Evolutionary conservation across 2,113 vertebrate species (phyloP).

Genomic region (Setophaga petechia): DNA sequence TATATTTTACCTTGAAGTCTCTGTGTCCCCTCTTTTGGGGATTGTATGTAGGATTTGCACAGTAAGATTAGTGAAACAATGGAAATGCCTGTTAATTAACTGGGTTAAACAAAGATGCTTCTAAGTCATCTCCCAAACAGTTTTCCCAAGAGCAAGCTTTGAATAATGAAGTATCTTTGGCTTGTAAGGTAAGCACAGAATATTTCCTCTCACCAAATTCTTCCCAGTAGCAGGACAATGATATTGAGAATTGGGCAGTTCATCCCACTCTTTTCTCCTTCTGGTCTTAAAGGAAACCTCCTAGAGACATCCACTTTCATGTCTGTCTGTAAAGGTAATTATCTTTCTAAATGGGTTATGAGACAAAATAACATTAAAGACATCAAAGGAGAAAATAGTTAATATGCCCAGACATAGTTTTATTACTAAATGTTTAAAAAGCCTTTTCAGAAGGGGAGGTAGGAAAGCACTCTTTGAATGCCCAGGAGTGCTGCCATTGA

Average conservation of each 20-base stretch:
- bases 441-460: background rate
- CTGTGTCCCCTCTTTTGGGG: background rate
- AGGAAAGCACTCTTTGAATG: background rate
- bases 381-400: background rate
- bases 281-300: background rate
- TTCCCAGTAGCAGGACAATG: background rate
- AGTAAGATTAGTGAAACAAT: background rate
- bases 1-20: background rate
- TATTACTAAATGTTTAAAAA: background rate
- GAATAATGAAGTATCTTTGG: background rate
- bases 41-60: background rate
- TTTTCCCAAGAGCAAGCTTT: background rate
- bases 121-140: background rate
- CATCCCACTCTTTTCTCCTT: background rate
- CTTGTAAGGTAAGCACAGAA: background rate
- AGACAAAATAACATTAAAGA: background rate
- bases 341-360: background rate
- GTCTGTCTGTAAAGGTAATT: background rate
- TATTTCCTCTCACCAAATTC: background rate
- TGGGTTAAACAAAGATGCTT: background rate
- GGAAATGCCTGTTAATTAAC: background rate
- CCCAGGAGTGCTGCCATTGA: background rate
- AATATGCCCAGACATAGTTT: background rate
- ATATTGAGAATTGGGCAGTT: background rate
- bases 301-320: background rate